Evolutionary conservation across 2,888 invertebrate genomes (phyloP), one percentile per base, ranked within the genome.

Genomic region (Ceramica pisi): DNA sequence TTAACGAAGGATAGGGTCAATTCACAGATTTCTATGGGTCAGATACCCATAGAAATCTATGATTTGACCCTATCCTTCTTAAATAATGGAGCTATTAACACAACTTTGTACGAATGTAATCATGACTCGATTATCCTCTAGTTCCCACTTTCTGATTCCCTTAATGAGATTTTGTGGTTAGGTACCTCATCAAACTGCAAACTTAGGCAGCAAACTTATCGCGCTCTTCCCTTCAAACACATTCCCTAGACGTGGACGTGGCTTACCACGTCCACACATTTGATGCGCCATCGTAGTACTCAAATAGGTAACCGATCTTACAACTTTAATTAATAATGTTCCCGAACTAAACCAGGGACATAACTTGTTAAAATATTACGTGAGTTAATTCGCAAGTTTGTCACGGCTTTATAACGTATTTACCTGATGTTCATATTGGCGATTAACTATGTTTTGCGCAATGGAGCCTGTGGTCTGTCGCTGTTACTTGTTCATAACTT

Each of bases 241-340:
- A 65, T 69, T 80, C 51, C 60, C 80, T 19, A 63, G 64, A 64
- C 41, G 53, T 23, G 48, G 44, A 57, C n/a, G n/a, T n/a, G n/a
- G n/a, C n/a, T n/a, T n/a, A n/a, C 65, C 60, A 63, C 50, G 51
- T 41, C 53, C 46, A 57, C 80, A 68, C 53, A 62, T 67, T 63
- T 75, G 62, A 70, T 78, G 67, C 57, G 65, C 55, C 65, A 21
- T 62, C 69, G 26, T 55, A 71, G 65, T 76, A 69, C 59, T 68
- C 64, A 76, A 82, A 85, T 82, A 82, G 81, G 67, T 77, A 81
- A 83, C 82, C 78, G 74, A 83, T 85, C 78, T 78, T 78, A 82
- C 80, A 85, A 87, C 67, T 86, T 87, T 82, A 87, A 87, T 88
- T 88, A 88, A 87, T 87, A 87, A 83, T 85, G 87, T 87, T 86